A percentile compares a stretch with the other conserved stretches of the same genome.
Evolutionary conservation across 2,797 vertebrate species (phyloP).

Genomic region (Hoplostethus mediterraneus): DNA sequence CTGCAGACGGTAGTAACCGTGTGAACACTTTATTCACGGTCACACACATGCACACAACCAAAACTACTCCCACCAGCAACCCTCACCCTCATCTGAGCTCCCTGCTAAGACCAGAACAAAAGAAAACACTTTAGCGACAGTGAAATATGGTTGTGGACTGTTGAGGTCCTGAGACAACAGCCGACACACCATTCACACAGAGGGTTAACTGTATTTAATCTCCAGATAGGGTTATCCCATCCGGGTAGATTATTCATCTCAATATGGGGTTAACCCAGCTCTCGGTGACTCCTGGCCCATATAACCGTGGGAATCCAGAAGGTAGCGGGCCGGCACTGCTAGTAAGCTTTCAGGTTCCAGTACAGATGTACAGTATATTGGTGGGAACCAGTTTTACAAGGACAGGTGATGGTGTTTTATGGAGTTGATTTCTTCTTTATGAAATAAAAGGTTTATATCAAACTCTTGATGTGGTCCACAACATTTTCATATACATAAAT

Average conservation of each 20-base stretch:
- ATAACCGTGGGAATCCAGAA: slow-evolving; percentile 76
- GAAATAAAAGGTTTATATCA: too few species aligned
- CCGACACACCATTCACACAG: slow-evolving; percentile 77
- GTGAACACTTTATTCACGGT: not conserved
- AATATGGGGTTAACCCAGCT: slow-evolving; percentile 81
- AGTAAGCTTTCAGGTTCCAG: slow-evolving; percentile 26
- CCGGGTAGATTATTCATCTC: slow-evolving; percentile 74
- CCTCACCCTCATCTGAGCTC: slow-evolving; percentile 38
- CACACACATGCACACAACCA: not conserved
- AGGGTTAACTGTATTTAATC: slow-evolving; percentile 77
- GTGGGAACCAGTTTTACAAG: slow-evolving; percentile 18
- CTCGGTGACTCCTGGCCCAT: slow-evolving; percentile 66
- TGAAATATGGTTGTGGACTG: slow-evolving; percentile 72
- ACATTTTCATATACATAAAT: not conserved
- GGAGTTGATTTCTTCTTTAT: not conserved
- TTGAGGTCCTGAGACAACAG: slow-evolving; percentile 74
- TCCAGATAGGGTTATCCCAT: slow-evolving; percentile 76
- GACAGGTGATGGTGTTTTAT: slow-evolving; percentile 11
- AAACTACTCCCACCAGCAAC: not conserved
- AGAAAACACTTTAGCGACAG: slow-evolving; percentile 35
- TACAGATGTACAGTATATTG: slow-evolving; percentile 8
- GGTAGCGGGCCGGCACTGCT: slow-evolving; percentile 21
- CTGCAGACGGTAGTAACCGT: not conserved
- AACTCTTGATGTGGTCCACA: not conserved
- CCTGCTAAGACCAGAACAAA: slow-evolving; percentile 71